phyloP scores from a whole-genome alignment of 2,113 vertebrate species.

The Glaucidium brasilianum region DNA sequence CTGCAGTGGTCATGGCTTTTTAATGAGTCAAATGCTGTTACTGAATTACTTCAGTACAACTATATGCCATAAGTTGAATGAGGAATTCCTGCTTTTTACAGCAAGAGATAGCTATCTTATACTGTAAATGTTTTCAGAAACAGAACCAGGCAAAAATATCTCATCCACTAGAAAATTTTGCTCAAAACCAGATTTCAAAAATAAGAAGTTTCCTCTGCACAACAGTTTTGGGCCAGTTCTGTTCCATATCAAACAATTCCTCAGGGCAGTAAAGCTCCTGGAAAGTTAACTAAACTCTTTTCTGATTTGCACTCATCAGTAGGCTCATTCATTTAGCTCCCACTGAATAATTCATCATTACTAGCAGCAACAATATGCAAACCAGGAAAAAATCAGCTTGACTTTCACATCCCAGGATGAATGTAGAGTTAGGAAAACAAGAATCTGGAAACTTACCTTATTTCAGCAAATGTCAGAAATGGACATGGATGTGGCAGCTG shows the following conservation, averaged over 20 bases:
- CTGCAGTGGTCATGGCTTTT: background rate
- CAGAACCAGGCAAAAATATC: background rate
- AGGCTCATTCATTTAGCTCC: background rate
- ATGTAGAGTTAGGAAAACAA: background rate
- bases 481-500: background rate
- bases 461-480: background rate
- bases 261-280: background rate
- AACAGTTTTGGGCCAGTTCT: background rate
- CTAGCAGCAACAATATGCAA: background rate
- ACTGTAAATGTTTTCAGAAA: background rate
- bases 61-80: background rate
- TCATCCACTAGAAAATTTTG: background rate
- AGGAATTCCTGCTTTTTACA: background rate
- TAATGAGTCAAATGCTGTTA: background rate
- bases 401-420: background rate
- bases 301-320: conserved; percentile 4
- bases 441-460: background rate
- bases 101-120: background rate
- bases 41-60: background rate
- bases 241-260: background rate
- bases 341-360: conserved; percentile 23
- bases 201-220: background rate
- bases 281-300: background rate
- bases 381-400: background rate
- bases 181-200: background rate